Evolutionary conservation across 2,888 invertebrate genomes (phyloP), one percentile per base, ranked within the genome.

Genomic region (Doris montereyensis): DNA sequence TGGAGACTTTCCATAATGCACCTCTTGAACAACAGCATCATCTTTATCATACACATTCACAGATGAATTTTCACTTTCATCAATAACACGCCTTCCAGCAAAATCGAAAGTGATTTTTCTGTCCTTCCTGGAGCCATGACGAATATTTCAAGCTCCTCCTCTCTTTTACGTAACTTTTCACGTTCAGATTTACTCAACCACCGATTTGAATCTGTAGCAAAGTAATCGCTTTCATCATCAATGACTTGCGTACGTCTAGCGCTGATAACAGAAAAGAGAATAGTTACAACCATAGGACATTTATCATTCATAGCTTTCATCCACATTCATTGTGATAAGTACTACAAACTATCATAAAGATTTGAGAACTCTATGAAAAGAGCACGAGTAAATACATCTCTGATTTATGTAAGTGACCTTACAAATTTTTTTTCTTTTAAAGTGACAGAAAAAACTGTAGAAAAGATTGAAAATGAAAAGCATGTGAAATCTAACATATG

Each of bases 211-310:
- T 95, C 93, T n/a, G 88, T 88, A 2, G 90, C 84, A 86, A 96
- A 99, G 91, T 98, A 98, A 91, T 98, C 98, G 83, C 95, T 94
- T 90, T 98, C 97, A 89, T 98, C 98, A 90, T 99, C 98, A 67
- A 96, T 96, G 4, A 97, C 96, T 88, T 94, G 94, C 0, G 93
- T 93, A 78, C 95, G 94, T 58, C 94, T 93, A 85, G 94, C 94
- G 88, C 96, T 95, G 86, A 30, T 90, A 87, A 35, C 68, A 72
- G n/a, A n/a, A n/a, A n/a, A n/a, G n/a, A n/a, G n/a, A n/a, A n/a
- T n/a, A n/a, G n/a, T n/a, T n/a, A n/a, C n/a, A n/a, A n/a, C n/a
- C n/a, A n/a, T n/a, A n/a, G n/a, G n/a, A n/a, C n/a, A n/a, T n/a
- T n/a, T n/a, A n/a, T n/a, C n/a, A n/a, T n/a, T n/a, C n/a, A n/a